Conservation (phyloP, 1,140 invertebrate species). For the Brachionus asplanchnoidis region DNA sequence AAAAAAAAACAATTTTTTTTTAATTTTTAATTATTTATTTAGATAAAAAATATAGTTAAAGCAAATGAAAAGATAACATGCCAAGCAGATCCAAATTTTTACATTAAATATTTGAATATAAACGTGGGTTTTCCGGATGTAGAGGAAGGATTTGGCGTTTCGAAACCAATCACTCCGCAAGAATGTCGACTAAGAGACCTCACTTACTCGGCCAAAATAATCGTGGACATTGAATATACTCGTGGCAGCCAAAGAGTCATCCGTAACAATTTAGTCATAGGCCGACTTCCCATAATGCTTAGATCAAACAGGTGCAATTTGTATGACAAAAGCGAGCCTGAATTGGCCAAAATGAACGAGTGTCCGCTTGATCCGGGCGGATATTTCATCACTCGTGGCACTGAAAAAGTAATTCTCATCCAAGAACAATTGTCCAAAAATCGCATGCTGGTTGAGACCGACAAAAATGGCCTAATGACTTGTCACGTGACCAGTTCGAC, state of each 20-base stretch:
- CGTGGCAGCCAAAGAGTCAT: slow-evolving; percentile 80
- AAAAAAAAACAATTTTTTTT: background rate
- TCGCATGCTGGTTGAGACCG: slow-evolving; percentile 79
- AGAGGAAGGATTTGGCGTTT: slow-evolving; percentile 84
- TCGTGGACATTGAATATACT: slow-evolving; percentile 94
- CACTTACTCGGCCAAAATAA: slow-evolving; percentile 95
- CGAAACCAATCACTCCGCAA: slow-evolving; percentile 82
- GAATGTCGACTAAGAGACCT: slow-evolving; percentile 92
- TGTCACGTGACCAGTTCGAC: slow-evolving; percentile 70
- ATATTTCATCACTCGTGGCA: slow-evolving; percentile 88
- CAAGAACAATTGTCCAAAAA: slow-evolving; percentile 97
- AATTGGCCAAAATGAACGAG: slow-evolving; percentile 88
- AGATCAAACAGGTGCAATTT: slow-evolving; percentile 88
- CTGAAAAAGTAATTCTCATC: slow-evolving; percentile 85
- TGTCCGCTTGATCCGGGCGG: slow-evolving; percentile 98
- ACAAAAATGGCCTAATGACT: slow-evolving; percentile 55
- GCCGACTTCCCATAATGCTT: slow-evolving; percentile 97
- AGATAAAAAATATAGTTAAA: slow-evolving; percentile 90
- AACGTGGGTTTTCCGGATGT: slow-evolving; percentile 82
- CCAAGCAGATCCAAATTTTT: slow-evolving; percentile 90
- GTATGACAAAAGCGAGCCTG: slow-evolving; percentile 69
- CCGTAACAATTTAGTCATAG: slow-evolving; percentile 79
- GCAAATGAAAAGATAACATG: slow-evolving; percentile 87
- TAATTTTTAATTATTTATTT: slow-evolving; percentile 44
- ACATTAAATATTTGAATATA: slow-evolving; percentile 73